Conservation (phyloP, 2,113 vertebrate genomes). For the Oryzias celebensis region DNA sequence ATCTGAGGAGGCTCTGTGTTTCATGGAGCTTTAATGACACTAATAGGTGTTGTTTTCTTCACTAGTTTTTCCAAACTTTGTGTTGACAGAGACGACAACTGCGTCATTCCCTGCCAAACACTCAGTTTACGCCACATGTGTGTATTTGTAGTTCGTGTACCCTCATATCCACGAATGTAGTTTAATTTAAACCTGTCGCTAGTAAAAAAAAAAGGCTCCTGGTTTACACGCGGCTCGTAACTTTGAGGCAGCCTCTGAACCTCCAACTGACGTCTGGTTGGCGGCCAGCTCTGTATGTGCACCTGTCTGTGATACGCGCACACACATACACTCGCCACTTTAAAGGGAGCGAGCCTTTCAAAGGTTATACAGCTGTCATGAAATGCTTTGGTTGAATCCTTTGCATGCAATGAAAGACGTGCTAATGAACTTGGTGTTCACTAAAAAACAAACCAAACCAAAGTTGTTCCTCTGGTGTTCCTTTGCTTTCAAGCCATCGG, state of each 20-base stretch:
- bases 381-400: conserved; percentile 56
- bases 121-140: conserved; percentile 37
- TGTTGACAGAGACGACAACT: conserved; percentile 36
- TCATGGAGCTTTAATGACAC: conserved; percentile 30
- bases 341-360: conserved; percentile 48
- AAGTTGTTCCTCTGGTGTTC: conserved; percentile 58
- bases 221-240: conserved; percentile 66
- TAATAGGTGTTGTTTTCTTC: conserved; percentile 45
- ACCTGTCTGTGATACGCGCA: conserved; percentile 50
- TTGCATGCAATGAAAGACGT: conserved; percentile 56
- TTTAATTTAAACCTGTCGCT: conserved; percentile 69
- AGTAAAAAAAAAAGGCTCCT: conserved; percentile 69
- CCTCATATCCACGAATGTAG: conserved; percentile 69
- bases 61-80: conserved; percentile 34
- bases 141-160: conserved; percentile 53
- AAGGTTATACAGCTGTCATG: conserved; percentile 48
- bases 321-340: conserved; percentile 52
- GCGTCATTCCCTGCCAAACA: conserved; percentile 58
- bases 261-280: conserved; percentile 54
- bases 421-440: conserved; percentile 63
- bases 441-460: conserved; percentile 65
- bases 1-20: conserved; percentile 29
- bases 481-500: conserved; percentile 28
- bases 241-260: conserved; percentile 56
- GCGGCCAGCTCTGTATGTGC: conserved; percentile 42